Evolutionary conservation across 2,888 invertebrate genomes (phyloP), one percentile per base, ranked within the genome.

Genomic region (Adela reaumurella): DNA sequence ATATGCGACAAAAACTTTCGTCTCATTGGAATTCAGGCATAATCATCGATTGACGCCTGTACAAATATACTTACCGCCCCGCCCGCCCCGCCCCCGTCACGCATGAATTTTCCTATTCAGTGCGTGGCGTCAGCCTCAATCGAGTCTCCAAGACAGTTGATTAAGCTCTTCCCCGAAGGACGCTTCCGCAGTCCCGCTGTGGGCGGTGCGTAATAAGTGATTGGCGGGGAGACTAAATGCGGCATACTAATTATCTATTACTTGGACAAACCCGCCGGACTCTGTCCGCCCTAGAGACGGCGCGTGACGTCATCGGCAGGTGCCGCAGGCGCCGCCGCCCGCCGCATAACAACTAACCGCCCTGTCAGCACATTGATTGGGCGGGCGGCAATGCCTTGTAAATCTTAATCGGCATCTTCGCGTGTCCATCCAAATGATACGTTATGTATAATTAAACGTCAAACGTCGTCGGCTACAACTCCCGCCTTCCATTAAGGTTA

Each of bases 241-340:
- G 46, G 51, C 45, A 51, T 51, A 51, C 51, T 51, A 50, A 51
- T 50, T 50, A 51, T 48, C 51, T 50, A 50, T 51, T 50, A 51
- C 43, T 17, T 24, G 19, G 16, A 35, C 35, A 35, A 35, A 35
- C 35, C 35, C 35, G 35, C 35, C 6, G 35, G 4, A 35, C 35
- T 8, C 35, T 35, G 4, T 3, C 35, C 35, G 35, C 35, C 35
- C 35, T 3, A 14, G 35, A 35, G 35, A 35, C 35, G 35, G 35
- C n/a, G 14, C 35, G 35, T 35, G 35, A 35, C 35, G 35, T 35
- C 35, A 35, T 35, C 35, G 35, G 6, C 35, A 35, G 35, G 35
- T 35, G 6, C 35, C 11, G 35, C 35, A 14, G 6, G 35, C 35
- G 35, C 11, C 35, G 14, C 35, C 35, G 35, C 35, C 35, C 35